Percentiles rank a stretch among this genome's conserved stretches.
Evolutionary conservation across 2,113 vertebrate genomes (phyloP).

Genomic region (Malurus elegans): DNA sequence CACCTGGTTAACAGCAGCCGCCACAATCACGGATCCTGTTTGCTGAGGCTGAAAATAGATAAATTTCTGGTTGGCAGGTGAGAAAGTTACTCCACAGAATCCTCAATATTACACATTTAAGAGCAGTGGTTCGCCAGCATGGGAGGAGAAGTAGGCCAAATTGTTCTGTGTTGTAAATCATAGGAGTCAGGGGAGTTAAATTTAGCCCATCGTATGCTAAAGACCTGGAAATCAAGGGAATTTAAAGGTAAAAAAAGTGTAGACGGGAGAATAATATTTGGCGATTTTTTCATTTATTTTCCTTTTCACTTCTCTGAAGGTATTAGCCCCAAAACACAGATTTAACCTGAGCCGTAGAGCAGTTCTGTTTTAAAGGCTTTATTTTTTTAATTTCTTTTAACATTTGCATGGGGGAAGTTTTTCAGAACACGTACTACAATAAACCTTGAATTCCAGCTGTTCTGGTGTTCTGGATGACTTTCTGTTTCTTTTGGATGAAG

Average conservation of each 20-base stretch:
- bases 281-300: neutral
- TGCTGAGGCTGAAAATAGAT: neutral
- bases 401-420: constrained; percentile 56
- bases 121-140: neutral
- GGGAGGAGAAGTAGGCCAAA: constrained; percentile 14
- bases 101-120: neutral
- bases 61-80: neutral
- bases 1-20: neutral
- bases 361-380: constrained; percentile 22
- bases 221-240: constrained; percentile 13
- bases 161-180: constrained; percentile 23
- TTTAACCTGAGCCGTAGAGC: neutral
- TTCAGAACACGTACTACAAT: constrained; percentile 50
- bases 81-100: neutral
- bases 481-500: constrained; percentile 33
- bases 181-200: constrained; percentile 16
- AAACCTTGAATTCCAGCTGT: constrained; percentile 44
- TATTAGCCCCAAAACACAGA: neutral
- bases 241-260: neutral
- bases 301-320: neutral
- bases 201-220: neutral
- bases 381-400: neutral
- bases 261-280: neutral
- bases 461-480: constrained; percentile 57
- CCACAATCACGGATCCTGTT: neutral